phyloP scores from a whole-genome alignment of 2,113 vertebrate species.

The Pica pica region DNA sequence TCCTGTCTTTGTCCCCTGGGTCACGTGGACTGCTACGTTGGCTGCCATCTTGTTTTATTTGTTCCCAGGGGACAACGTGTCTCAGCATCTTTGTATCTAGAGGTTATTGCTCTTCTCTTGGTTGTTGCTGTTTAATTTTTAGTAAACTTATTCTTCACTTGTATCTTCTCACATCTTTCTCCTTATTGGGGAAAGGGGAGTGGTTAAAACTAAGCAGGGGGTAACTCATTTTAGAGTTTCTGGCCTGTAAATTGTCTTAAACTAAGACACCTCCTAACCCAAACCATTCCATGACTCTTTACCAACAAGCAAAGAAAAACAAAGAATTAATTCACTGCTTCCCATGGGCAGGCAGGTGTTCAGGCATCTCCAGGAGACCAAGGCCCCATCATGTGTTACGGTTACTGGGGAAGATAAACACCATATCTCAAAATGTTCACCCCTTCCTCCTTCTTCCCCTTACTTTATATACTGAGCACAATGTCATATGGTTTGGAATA shows the following conservation, averaged over 20 bases:
- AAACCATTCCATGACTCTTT: background rate
- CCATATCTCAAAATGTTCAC: background rate
- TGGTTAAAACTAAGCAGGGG: background rate
- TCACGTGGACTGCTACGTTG: accelerated
- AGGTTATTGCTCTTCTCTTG: background rate
- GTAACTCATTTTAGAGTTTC: background rate
- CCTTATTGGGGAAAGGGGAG: background rate
- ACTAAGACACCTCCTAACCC: background rate
- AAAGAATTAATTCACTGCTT: background rate
- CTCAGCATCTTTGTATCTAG: background rate
- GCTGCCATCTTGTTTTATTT: background rate
- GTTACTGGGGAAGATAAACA: background rate
- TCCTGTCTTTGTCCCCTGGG: background rate
- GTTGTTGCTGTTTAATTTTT: background rate
- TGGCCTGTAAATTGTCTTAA: background rate
- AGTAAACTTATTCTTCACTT: background rate
- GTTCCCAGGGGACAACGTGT: background rate
- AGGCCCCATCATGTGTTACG: background rate
- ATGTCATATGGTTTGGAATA: too few species aligned
- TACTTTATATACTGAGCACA: too few species aligned
- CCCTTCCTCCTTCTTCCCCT: background rate
- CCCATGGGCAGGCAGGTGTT: background rate
- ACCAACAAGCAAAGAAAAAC: background rate
- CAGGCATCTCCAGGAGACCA: background rate
- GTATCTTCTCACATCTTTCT: background rate